A percentile compares a stretch with the other conserved stretches of the same genome.
These are phyloP conservation scores for Gymnocephalus cernua DNA, from an alignment of 2,113 vertebrate genomes.

Conservation along the genomic window DNA sequence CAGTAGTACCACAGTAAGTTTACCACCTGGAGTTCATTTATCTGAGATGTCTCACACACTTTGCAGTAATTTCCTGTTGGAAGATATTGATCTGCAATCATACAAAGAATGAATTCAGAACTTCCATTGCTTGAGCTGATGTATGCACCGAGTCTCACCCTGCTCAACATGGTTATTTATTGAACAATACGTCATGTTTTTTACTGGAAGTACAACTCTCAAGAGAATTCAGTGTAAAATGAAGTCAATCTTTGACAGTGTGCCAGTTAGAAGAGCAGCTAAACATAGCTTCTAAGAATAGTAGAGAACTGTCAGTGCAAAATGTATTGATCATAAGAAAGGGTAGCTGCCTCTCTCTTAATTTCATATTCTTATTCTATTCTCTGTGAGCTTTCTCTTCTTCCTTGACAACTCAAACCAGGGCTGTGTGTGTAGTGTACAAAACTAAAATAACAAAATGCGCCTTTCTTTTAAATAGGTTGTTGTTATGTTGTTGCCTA, in stretches of 20 bases:
- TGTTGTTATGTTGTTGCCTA: slow-evolving; percentile 8
- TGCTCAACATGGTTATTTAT: slow-evolving; percentile 20
- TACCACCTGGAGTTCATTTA: slow-evolving; percentile 1
- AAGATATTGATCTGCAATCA: slow-evolving; percentile 33
- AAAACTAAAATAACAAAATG: slow-evolving; percentile 21
- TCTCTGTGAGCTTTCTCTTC: slow-evolving; percentile 10
- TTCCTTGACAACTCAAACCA: slow-evolving; percentile 1
- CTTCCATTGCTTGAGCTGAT: slow-evolving; percentile 22
- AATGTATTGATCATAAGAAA: slow-evolving; percentile 65
- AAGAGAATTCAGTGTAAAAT: slow-evolving; percentile 56
- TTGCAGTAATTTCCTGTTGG: slow-evolving; percentile 19
- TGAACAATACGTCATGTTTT: slow-evolving; percentile 36
- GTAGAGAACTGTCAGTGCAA: slow-evolving; percentile 54
- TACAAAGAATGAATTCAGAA: slow-evolving; percentile 26
- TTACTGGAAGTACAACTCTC: slow-evolving; percentile 47
- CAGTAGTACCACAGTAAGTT: neutral
- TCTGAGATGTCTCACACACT: neutral
- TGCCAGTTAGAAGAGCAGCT: slow-evolving; percentile 55
- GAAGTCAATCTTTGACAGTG: slow-evolving; percentile 61
- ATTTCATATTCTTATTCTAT: neutral
- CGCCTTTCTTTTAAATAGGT: slow-evolving; percentile 13
- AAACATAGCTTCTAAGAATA: slow-evolving; percentile 68
- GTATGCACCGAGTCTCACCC: slow-evolving; percentile 5
- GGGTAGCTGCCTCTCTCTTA: slow-evolving; percentile 36
- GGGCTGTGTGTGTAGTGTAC: neutral